Evolutionary conservation across 2,113 vertebrate species (phyloP).

Genomic region (Nestor notabilis): DNA sequence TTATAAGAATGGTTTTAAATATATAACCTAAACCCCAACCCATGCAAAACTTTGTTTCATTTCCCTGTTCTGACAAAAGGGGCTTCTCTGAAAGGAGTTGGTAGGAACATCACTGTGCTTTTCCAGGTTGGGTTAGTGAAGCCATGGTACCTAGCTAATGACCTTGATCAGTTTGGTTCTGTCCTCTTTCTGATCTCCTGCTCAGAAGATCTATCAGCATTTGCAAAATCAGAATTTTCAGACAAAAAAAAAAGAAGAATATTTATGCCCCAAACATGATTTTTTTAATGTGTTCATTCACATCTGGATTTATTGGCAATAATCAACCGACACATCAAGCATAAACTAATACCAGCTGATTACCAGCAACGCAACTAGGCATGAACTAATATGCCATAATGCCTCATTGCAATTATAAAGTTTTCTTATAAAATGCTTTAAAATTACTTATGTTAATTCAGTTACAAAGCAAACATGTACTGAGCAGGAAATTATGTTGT

Average conservation of each 20-base stretch:
- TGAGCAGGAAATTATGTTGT: conserved; percentile 73
- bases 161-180: background rate
- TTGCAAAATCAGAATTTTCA: background rate
- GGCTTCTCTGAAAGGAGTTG: background rate
- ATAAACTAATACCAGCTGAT: conserved; percentile 43
- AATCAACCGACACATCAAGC: background rate
- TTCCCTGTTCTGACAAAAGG: background rate
- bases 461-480: conserved; percentile 65
- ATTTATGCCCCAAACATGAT: background rate
- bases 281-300: background rate
- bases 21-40: background rate
- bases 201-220: background rate
- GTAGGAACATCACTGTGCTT: rapidly evolving
- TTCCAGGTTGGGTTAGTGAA: background rate
- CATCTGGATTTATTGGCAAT: background rate
- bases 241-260: background rate
- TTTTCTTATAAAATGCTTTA: conserved; percentile 75
- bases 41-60: background rate
- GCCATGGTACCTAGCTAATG: background rate
- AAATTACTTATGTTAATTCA: conserved; percentile 70
- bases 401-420: conserved; percentile 46
- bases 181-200: background rate
- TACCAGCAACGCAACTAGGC: conserved; percentile 62
- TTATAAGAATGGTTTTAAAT: background rate
- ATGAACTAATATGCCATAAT: conserved; percentile 58